Evolutionary conservation across 2,888 invertebrate species (phyloP).

Genomic region (Branchellion lobata): DNA sequence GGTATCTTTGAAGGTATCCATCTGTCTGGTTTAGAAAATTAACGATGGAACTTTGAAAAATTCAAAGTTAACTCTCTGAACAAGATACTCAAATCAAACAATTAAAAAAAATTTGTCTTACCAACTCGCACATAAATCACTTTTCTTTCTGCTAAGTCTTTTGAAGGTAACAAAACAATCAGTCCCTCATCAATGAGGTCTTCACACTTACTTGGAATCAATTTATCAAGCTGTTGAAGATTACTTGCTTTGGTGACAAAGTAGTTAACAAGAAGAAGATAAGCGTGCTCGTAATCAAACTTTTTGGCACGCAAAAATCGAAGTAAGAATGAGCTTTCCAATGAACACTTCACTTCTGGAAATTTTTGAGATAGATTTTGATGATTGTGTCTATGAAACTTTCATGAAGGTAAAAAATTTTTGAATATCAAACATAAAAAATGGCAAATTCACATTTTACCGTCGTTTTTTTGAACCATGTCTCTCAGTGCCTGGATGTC

Average conservation of each 20-base stretch:
- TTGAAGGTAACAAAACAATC: constrained; percentile 55
- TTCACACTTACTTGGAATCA: constrained; percentile 56
- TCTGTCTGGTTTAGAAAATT: constrained; percentile 55
- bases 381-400: too few relatives aligned
- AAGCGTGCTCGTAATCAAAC: constrained; percentile 82
- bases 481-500: constrained; percentile 62
- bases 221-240: constrained; percentile 57
- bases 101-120: too few relatives aligned
- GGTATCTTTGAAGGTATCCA: constrained; percentile 61
- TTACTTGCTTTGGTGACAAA: constrained; percentile 58
- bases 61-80: too few relatives aligned
- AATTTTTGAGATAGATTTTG: too few relatives aligned
- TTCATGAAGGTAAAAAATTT: too few relatives aligned
- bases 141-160: constrained; percentile 60
- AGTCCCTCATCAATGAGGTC: constrained; percentile 58
- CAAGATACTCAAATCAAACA: too few relatives aligned
- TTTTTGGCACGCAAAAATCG: constrained; percentile 83
- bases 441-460: too few relatives aligned
- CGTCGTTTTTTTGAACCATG: constrained; percentile 53
- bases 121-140: constrained; percentile 57
- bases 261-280: constrained; percentile 66
- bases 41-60: too few relatives aligned
- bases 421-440: too few relatives aligned
- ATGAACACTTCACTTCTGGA: constrained; percentile 57
- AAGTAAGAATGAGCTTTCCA: constrained; percentile 73